Evolutionary conservation across 2,797 vertebrate genomes (phyloP).

Genomic region (Mus caroli): DNA sequence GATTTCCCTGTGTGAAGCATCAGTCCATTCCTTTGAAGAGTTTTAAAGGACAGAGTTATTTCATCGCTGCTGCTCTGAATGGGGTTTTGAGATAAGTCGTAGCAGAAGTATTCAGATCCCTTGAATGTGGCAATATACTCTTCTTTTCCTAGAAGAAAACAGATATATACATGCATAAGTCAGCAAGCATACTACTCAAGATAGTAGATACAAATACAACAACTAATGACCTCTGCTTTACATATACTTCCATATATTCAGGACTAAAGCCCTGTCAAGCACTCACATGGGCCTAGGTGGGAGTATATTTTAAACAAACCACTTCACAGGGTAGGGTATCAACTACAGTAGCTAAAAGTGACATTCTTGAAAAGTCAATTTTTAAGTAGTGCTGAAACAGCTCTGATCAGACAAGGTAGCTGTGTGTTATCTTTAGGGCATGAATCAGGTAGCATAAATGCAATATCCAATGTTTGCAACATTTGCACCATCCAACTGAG

Average conservation of each 20-base stretch:
- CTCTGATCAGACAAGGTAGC: constrained; percentile 67
- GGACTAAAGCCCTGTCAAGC: background rate
- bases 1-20: constrained; percentile 99
- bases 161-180: constrained; percentile 82
- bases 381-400: constrained; percentile 73
- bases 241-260: constrained; percentile 41
- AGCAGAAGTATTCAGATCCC: constrained; percentile 99
- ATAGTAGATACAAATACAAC: constrained; percentile 48
- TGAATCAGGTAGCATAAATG: constrained; percentile 62
- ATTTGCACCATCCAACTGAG: constrained; percentile 37
- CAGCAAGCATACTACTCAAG: constrained; percentile 77
- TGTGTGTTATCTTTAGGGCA: constrained; percentile 63
- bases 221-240: constrained; percentile 34
- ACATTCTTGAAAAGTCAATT: constrained; percentile 71
- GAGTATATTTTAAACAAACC: constrained; percentile 63
- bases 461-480: constrained; percentile 48
- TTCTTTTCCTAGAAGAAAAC: constrained; percentile 94
- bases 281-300: constrained; percentile 34
- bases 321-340: constrained; percentile 45
- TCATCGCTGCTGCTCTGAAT: constrained; percentile 99
- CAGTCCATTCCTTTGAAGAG: constrained; percentile 99
- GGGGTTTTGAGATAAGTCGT: constrained; percentile 99
- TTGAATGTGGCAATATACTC: constrained; percentile 99
- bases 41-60: constrained; percentile 99
- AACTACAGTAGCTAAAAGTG: constrained; percentile 60